phyloP scores from a whole-genome alignment of 2,113 vertebrate species.

The Salvelinus namaycush region DNA sequence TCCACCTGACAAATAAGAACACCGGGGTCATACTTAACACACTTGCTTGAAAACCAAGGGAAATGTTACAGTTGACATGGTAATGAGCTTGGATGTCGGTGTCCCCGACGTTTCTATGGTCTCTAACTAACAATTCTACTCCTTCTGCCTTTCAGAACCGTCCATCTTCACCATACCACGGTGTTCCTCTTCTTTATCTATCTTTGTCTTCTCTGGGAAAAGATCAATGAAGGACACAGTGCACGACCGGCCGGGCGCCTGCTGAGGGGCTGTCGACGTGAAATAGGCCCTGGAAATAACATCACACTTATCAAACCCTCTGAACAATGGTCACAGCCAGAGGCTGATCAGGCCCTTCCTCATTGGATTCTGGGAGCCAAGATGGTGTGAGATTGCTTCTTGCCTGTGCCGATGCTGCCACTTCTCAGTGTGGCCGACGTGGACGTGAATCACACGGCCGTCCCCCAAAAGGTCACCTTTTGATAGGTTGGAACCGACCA shows the following conservation, averaged over 20 bases:
- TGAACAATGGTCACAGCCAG: constrained; percentile 21
- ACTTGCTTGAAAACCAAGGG: too few relatives aligned
- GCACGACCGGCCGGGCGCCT: neutral
- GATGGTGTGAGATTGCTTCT: constrained; percentile 61
- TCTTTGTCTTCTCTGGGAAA: constrained; percentile 14
- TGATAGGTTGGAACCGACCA: constrained; percentile 41
- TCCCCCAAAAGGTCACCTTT: constrained; percentile 51
- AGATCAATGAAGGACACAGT: constrained; percentile 43
- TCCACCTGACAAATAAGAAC: too few relatives aligned
- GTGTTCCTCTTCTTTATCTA: constrained; percentile 17
- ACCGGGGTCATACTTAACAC: too few relatives aligned
- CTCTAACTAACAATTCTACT: neutral
- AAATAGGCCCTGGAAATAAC: constrained; percentile 45
- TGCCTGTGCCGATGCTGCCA: neutral
- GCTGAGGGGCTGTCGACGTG: constrained; percentile 30
- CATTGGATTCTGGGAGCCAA: constrained; percentile 9
- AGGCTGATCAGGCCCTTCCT: constrained; percentile 26
- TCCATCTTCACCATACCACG: constrained; percentile 8
- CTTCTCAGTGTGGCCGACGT: constrained; percentile 15
- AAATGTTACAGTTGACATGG: neutral
- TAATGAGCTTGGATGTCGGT: neutral
- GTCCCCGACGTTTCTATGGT: neutral
- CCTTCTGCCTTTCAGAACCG: constrained; percentile 18
- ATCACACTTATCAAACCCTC: constrained; percentile 51
- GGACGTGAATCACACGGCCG: constrained; percentile 49